Evolutionary conservation across 2,797 vertebrate species (phyloP), one percentile per base, ranked within the genome.

Genomic region (Scomberomorus guttatus): DNA sequence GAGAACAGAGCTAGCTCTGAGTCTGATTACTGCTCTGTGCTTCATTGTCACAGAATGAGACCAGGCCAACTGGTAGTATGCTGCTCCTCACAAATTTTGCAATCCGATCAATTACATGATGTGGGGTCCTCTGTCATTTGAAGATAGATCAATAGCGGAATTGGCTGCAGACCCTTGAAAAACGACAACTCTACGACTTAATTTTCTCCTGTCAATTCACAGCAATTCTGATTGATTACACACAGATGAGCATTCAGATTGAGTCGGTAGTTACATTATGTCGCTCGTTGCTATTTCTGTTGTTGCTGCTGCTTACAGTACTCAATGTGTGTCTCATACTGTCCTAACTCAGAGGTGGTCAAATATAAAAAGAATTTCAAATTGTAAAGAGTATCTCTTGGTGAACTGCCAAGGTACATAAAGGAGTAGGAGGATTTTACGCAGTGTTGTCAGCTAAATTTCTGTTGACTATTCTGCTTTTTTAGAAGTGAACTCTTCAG

Each of bases 141-240:
- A 66, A 55, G 51, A 64, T 11, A 64, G 73, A 92, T 93, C 91
- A 51, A 93, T 95, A 89, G 62, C 48, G 39, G 88, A 89, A 92
- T 81, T 87, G 81, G 80, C 83, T 56, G 55, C 29, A n/a, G 84
- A 79, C 72, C 76, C 87, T 82, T 81, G 69, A 87, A 87, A 79
- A 90, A 88, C 81, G 85, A 60, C 67, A 34, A 57, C 82, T 69
- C 73, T 25, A 76, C 42, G 37, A 71, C 85, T 91, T 91, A 37
- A 90, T 92, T 91, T 91, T 85, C 69, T 76, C 60, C 72, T 84
- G 88, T 93, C 90, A 81, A 32, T 86, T 86, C 70, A 44, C 58
- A 6, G 51, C 72, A 75, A 59, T 80, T 74, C 56, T 79, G 87
- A 94, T 91, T 82, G 87, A 94, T 94, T 34, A 66, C 79, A 29